Conservation (phyloP, 2,797 vertebrate genomes). For the Florisuga fusca region DNA sequence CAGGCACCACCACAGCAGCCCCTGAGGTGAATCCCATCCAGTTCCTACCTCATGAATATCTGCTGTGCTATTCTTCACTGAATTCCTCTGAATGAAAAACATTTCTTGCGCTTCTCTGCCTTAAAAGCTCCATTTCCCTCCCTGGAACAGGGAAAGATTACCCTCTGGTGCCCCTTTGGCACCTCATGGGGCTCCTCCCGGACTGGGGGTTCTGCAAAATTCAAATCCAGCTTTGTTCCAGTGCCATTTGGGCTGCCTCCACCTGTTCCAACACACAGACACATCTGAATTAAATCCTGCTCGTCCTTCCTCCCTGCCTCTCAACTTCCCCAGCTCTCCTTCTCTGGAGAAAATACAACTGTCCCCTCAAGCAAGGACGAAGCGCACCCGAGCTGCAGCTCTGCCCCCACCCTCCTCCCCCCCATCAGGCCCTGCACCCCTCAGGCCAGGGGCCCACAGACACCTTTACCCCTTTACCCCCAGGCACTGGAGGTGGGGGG, state of each 20-base stretch:
- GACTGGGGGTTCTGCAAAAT: background rate
- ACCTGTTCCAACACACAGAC: fast-evolving
- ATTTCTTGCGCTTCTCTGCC: background rate
- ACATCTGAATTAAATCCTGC: background rate
- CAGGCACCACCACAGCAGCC: fast-evolving
- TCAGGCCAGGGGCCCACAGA: background rate
- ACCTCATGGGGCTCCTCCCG: background rate
- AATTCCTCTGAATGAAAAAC: background rate
- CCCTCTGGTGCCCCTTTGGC: background rate
- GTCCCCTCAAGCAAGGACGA: too few species aligned
- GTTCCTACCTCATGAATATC: background rate
- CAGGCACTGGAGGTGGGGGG: fast-evolving
- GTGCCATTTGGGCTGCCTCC: background rate
- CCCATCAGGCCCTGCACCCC: fast-evolving
- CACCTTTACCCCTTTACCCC: fast-evolving
- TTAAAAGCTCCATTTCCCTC: background rate
- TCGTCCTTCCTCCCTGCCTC: background rate
- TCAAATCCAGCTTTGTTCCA: background rate
- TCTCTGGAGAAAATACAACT: background rate
- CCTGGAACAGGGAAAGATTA: fast-evolving
- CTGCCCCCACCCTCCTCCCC: too few species aligned
- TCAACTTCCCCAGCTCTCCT: background rate
- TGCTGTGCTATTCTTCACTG: fast-evolving
- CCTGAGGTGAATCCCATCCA: background rate
- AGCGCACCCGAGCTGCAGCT: background rate